Conservation (phyloP, 2,888 invertebrate species). For the Microplitis manilae region DNA sequence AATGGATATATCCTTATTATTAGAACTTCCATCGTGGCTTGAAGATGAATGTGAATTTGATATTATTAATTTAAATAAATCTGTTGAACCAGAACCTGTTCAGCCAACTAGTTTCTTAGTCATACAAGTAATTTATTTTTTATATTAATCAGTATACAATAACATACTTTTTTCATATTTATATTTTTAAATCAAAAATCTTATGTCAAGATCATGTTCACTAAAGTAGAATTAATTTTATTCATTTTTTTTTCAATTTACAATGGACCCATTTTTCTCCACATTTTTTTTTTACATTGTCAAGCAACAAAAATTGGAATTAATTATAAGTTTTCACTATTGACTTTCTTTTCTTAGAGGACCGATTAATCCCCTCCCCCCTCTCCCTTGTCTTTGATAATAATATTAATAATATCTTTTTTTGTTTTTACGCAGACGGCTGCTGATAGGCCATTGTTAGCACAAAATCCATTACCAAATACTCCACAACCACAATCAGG, state of each 20-base stretch:
- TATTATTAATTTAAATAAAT: slow-evolving; percentile 84
- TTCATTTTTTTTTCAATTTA: too few relatives aligned
- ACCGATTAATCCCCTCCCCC: too few relatives aligned
- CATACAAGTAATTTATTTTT: slow-evolving; percentile 78
- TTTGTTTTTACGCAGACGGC: slow-evolving; percentile 69
- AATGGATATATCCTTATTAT: slow-evolving; percentile 93
- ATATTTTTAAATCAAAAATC: too few relatives aligned
- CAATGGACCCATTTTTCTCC: too few relatives aligned
- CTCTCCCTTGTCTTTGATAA: too few relatives aligned
- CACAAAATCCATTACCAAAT: slow-evolving; percentile 76
- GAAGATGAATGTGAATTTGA: slow-evolving; percentile 98
- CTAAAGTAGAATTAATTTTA: too few relatives aligned
- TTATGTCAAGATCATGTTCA: too few relatives aligned
- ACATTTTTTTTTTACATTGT: too few relatives aligned
- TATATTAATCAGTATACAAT: background rate
- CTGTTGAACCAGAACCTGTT: slow-evolving; percentile 79
- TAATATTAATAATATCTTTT: too few relatives aligned
- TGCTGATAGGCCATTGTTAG: slow-evolving; percentile 73
- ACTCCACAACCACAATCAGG: slow-evolving; percentile 81
- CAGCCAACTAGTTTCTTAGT: slow-evolving; percentile 91
- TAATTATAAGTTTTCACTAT: too few relatives aligned
- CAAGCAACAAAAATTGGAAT: too few relatives aligned
- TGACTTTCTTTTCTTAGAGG: too few relatives aligned
- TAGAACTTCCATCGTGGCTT: slow-evolving; percentile 94
- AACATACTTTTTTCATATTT: background rate